Conservation (phyloP, 2,888 invertebrate genomes). For the Netelia virgata region DNA sequence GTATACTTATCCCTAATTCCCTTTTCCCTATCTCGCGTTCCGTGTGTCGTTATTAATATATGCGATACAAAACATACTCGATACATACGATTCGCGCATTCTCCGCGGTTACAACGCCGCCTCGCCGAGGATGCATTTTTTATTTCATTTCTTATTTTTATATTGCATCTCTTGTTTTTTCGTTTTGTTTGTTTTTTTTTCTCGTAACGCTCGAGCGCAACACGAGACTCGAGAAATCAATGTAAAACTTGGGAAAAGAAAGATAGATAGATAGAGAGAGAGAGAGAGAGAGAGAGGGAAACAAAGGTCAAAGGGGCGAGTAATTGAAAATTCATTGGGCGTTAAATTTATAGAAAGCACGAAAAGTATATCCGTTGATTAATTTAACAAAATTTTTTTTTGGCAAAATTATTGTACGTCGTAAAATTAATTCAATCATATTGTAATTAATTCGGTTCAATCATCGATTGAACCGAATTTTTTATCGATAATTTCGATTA, state of each 20-base stretch:
- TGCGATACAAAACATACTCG: slow-evolving; percentile 72
- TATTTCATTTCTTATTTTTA: too few relatives aligned
- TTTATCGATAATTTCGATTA: too few relatives aligned
- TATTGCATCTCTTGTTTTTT: neutral
- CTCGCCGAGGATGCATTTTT: neutral
- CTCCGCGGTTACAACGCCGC: slow-evolving; percentile 24
- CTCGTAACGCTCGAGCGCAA: slow-evolving; percentile 20
- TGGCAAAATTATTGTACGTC: too few relatives aligned
- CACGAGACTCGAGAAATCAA: slow-evolving; percentile 42
- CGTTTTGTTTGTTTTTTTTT: neutral
- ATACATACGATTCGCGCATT: slow-evolving; percentile 59
- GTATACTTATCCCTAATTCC: slow-evolving; percentile 84
- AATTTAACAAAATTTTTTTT: too few relatives aligned
- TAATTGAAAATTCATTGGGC: slow-evolving; percentile 4
- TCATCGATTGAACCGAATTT: too few relatives aligned
- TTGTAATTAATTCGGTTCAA: too few relatives aligned
- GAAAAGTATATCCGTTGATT: neutral
- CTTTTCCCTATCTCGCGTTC: slow-evolving; percentile 70
- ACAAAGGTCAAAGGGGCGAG: neutral
- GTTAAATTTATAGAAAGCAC: neutral
- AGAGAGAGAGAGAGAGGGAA: too few relatives aligned
- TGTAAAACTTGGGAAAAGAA: slow-evolving; percentile 11
- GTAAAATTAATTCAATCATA: too few relatives aligned
- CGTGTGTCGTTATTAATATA: slow-evolving; percentile 82
- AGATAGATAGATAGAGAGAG: too few relatives aligned